These are phyloP conservation scores for Syngnathus scovelli DNA, from an alignment of 2,113 vertebrate species.

Conservation along the genomic window DNA sequence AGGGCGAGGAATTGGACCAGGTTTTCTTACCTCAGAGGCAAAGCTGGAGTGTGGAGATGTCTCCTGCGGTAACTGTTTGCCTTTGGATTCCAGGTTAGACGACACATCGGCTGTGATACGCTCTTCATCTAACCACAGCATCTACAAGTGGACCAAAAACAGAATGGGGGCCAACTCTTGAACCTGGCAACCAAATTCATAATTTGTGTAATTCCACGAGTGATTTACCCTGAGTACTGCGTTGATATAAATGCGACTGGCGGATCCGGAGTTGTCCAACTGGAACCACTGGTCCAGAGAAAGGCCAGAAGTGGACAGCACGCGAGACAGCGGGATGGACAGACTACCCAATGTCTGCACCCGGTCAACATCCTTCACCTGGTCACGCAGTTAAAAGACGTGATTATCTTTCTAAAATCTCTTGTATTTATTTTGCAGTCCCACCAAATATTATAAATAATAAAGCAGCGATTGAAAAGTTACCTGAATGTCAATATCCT, in stretches of 20 bases:
- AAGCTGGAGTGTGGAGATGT: conserved; percentile 75
- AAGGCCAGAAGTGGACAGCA: conserved; percentile 73
- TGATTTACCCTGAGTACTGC: conserved; percentile 54
- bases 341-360: conserved; percentile 77
- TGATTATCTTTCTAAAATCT: background rate
- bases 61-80: conserved; percentile 62
- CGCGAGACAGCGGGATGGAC: conserved; percentile 74
- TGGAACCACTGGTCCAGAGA: conserved; percentile 85
- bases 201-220: background rate
- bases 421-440: background rate
- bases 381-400: conserved; percentile 4
- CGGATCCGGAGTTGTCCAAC: conserved; percentile 74
- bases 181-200: background rate
- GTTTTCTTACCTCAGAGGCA: conserved; percentile 73
- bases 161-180: too few relatives aligned
- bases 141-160: conserved; percentile 48
- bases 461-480: background rate
- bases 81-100: conserved; percentile 40
- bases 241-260: conserved; percentile 83
- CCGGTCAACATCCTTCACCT: conserved; percentile 87
- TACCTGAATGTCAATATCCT: conserved; percentile 74
- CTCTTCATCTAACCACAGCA: conserved; percentile 77
- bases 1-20: background rate
- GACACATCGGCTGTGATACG: conserved; percentile 40
- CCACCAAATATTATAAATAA: background rate